phyloP scores from a whole-genome alignment of 92 coral and sea anemone genomes.

The Montipora capitata region DNA sequence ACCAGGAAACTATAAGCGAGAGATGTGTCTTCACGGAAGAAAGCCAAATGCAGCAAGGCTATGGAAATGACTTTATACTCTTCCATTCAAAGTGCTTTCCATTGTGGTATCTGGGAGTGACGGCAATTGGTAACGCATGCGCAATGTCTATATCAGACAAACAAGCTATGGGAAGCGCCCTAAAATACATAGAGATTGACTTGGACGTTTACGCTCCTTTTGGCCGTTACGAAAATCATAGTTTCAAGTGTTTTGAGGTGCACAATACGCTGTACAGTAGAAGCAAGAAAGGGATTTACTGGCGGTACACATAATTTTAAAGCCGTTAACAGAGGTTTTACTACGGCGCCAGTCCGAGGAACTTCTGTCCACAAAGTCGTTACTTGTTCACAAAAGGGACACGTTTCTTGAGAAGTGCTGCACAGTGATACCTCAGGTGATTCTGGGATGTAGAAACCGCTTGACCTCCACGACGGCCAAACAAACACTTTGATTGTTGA shows the following conservation, averaged over 20 bases:
- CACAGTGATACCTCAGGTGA: too few species aligned
- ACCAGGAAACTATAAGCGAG: background rate
- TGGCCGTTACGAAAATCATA: background rate
- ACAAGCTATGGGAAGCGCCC: background rate
- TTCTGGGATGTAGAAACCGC: too few species aligned
- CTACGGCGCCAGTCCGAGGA: too few species aligned
- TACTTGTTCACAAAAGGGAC: too few species aligned
- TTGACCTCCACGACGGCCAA: too few species aligned
- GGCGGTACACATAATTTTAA: background rate
- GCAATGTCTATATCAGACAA: background rate
- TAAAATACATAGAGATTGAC: background rate
- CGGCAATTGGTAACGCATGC: background rate
- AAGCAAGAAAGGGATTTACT: background rate
- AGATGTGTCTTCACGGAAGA: background rate
- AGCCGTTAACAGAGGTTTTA: too few species aligned
- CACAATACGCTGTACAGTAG: background rate
- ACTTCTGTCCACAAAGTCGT: too few species aligned
- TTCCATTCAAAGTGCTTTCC: slow-evolving; percentile 4
- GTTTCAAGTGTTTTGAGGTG: background rate
- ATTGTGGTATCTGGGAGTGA: background rate
- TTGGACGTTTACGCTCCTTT: background rate
- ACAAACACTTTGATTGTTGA: too few species aligned
- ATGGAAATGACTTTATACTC: background rate
- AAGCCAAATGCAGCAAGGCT: background rate
- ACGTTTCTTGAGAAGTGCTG: too few species aligned